Evolutionary conservation across 1,140 invertebrate species (phyloP), one percentile per base, ranked within the genome.

Genomic region (Euglossa dilemma): DNA sequence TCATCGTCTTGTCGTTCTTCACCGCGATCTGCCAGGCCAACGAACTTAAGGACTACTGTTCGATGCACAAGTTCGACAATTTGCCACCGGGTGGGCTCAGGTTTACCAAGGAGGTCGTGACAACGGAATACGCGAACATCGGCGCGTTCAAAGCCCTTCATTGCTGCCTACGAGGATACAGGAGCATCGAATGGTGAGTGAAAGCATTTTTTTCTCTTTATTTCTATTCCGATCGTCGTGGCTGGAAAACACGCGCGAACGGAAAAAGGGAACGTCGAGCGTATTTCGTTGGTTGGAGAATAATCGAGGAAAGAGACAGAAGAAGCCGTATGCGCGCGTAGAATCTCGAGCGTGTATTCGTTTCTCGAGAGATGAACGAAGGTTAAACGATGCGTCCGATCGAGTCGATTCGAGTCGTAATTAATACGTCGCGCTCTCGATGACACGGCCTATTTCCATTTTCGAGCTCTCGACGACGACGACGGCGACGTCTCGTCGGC

Each of bases 171-270:
- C 95, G 96, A 87, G 96, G 96, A 87, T 97, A 97, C 90, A 94
- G 96, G 76, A 97, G 96, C 92, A 97, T 97, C 85, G 96, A 97
- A 95, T 97, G 97, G 97, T 97, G 87, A 96, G 95, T 95, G 9
- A 16, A n/a, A n/a, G 8, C 1, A 2, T 64, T 64, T 8, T 1
- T 20, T 64, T 20, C 18, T 18, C 20, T 64, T 66, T 14, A 14
- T 50, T 52, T 16, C 14, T 64, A 11, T 16, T 9, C 50, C 2
- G 12, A 63, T 36, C 36, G 36, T n/a, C 36, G 36, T 36, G 1
- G 36, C 4, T 36, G 36, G 4, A 36, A 36, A 36, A 36, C 4
- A 4, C 36, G 36, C 36, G 36, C 36, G 36, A 36, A 36, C n/a
- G 4, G 36, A 50, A 50, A 50, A 50, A 50, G 4, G 47, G 0